A percentile compares a stretch with the other conserved stretches of the same genome.
Evolutionary conservation across 2,113 vertebrate species (phyloP).

Genomic region (Ivindomyrus marchei): DNA sequence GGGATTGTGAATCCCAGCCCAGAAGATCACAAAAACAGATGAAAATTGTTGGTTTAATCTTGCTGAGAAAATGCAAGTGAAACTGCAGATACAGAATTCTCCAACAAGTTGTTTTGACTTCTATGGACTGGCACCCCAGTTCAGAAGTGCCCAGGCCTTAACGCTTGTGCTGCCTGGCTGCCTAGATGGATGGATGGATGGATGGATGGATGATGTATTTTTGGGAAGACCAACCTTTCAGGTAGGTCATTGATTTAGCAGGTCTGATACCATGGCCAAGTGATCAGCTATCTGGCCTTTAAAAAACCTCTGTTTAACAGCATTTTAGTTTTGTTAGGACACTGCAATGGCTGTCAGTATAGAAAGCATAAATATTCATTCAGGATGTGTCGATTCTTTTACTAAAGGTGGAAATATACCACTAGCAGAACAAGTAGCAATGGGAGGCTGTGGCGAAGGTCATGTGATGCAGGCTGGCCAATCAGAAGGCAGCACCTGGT

Average conservation of each 20-base stretch:
- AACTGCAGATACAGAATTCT: background rate
- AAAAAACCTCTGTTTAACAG: conserved; percentile 5
- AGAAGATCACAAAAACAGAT: background rate
- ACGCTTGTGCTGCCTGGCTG: background rate
- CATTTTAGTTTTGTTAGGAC: conserved; percentile 40
- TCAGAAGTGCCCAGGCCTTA: background rate
- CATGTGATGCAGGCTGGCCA: background rate
- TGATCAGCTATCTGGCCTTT: background rate
- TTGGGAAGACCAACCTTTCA: background rate
- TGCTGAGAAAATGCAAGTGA: background rate
- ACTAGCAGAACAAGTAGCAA: background rate
- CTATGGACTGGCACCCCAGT: background rate
- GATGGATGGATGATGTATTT: background rate
- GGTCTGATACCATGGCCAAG: background rate
- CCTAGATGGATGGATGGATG: background rate
- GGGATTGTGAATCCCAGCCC: background rate
- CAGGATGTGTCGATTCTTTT: background rate
- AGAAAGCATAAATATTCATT: background rate
- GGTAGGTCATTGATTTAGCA: background rate
- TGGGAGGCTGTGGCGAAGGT: background rate
- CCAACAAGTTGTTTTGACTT: background rate
- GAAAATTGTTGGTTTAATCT: background rate
- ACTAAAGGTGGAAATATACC: background rate
- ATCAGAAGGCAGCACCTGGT: background rate
- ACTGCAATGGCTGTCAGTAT: background rate